A percentile compares a stretch with the other conserved stretches of the same genome.
phyloP scores from a whole-genome alignment of 1,140 invertebrate genomes.

The Notospermus geniculatus region DNA sequence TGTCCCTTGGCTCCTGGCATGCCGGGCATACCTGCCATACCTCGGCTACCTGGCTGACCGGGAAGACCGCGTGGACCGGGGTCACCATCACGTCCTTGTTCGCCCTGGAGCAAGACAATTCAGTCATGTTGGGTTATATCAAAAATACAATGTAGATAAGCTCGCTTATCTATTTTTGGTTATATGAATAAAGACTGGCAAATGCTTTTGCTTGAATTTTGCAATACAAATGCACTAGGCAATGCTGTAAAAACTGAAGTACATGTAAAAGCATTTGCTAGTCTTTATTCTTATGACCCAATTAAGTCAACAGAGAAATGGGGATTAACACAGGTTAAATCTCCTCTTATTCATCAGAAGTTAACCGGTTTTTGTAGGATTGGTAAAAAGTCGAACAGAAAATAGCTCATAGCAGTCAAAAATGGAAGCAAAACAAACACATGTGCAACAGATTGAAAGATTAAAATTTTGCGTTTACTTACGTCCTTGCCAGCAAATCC shows the following conservation, averaged over 20 bases:
- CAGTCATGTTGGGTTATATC: too few species aligned
- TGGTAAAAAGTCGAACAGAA: too few species aligned
- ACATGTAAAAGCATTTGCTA: too few species aligned
- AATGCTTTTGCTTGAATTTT: too few species aligned
- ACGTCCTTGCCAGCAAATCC: conserved; percentile 5
- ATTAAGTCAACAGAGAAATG: too few species aligned
- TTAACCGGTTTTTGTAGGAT: too few species aligned
- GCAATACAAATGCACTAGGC: too few species aligned
- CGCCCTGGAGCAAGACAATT: conserved; percentile 12
- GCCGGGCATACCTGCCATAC: conserved; percentile 18
- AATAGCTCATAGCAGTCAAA: not conserved
- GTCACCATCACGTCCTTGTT: conserved; percentile 10
- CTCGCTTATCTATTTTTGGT: conserved; percentile 5
- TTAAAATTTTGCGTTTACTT: not conserved
- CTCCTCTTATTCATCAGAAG: too few species aligned
- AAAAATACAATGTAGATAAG: too few species aligned
- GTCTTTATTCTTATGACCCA: too few species aligned
- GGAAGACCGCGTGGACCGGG: conserved; percentile 11
- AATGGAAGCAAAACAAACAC: not conserved
- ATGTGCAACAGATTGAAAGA: not conserved
- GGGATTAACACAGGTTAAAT: too few species aligned
- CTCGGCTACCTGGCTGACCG: conserved; percentile 17
- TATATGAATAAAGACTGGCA: not conserved
- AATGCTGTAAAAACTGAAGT: too few species aligned
- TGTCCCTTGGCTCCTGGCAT: conserved; percentile 20